A percentile compares a stretch with the other conserved stretches of the same genome.
Conservation (phyloP, 2,113 vertebrate species). For the Butorides virescens region DNA sequence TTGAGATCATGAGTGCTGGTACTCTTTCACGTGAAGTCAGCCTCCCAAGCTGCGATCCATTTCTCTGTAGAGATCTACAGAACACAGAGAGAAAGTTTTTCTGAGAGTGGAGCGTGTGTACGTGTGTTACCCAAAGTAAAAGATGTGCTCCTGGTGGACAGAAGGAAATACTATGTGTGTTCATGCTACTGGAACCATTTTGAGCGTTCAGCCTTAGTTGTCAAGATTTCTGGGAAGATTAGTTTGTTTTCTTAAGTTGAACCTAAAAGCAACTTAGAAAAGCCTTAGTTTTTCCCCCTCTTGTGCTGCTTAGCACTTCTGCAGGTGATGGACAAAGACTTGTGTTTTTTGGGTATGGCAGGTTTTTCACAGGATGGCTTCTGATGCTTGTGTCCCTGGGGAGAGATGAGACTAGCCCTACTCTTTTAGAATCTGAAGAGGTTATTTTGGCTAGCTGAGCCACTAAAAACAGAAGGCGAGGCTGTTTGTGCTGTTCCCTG, state of each 20-base stretch:
- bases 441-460: not conserved
- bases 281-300: not conserved
- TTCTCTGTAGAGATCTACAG: not conserved
- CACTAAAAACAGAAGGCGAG: not conserved
- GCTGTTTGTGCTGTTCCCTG: not conserved
- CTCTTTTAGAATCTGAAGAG: not conserved
- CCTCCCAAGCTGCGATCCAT: not conserved
- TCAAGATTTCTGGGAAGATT: not conserved
- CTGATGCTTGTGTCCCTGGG: accelerated
- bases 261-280: not conserved
- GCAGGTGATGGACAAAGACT: no score
- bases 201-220: not conserved
- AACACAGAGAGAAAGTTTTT: not conserved
- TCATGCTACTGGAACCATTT: not conserved
- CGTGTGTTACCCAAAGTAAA: not conserved
- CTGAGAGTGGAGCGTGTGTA: not conserved
- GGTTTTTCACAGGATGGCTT: not conserved
- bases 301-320: not conserved
- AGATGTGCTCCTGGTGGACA: not conserved
- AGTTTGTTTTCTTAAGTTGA: not conserved
- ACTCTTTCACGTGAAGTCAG: not conserved
- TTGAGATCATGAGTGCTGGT: not conserved
- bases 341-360: not conserved
- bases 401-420: not conserved
- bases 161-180: not conserved